A percentile compares a stretch with the other conserved stretches of the same genome.
Evolutionary conservation across 2,797 vertebrate genomes (phyloP).

Genomic region (Graptemys geographica): DNA sequence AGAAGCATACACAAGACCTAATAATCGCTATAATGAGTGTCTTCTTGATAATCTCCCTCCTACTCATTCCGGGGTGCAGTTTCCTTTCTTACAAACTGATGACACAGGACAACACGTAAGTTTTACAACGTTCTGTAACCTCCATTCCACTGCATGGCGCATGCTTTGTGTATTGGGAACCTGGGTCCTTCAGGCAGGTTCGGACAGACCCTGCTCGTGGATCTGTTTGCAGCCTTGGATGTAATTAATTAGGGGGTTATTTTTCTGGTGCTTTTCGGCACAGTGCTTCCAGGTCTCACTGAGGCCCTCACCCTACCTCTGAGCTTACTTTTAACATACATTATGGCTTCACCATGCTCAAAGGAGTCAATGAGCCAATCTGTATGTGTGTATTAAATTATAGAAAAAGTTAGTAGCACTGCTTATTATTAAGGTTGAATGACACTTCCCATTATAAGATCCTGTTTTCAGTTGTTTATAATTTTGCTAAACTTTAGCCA

Average conservation of each 20-base stretch:
- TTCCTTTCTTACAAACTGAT: neutral
- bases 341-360: neutral
- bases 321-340: neutral
- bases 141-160: fast-evolving
- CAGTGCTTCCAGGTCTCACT: neutral
- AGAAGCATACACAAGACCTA: neutral
- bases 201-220: neutral
- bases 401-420: neutral
- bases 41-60: fast-evolving
- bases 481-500: neutral
- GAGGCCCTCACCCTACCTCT: neutral
- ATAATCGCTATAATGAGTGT: fast-evolving
- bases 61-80: neutral
- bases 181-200: fast-evolving
- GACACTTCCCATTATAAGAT: neutral
- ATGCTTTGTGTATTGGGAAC: fast-evolving
- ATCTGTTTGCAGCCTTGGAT: neutral
- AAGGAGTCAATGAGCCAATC: neutral
- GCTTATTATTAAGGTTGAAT: neutral
- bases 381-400: neutral
- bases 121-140: neutral
- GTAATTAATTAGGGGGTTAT: neutral
- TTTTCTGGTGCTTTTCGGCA: neutral
- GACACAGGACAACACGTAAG: fast-evolving
- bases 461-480: neutral